phyloP scores from a whole-genome alignment of 1,140 invertebrate genomes.

The Anadara kagoshimensis region DNA sequence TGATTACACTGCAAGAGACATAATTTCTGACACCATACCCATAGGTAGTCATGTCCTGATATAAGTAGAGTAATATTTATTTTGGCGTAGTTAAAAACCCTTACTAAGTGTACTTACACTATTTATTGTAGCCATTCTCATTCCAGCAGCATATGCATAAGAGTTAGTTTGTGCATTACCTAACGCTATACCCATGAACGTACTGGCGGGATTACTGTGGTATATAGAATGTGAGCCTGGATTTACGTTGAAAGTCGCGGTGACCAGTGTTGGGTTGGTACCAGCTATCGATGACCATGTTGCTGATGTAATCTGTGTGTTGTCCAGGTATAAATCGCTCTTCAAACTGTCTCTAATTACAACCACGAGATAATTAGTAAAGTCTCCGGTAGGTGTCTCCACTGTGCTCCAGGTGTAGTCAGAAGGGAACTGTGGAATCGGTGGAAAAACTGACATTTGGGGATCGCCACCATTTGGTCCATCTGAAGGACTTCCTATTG shows the following conservation, averaged over 20 bases:
- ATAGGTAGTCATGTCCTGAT: no score
- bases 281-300: not conserved
- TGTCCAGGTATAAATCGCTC: not conserved
- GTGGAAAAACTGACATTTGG: not conserved
- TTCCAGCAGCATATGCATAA: conserved; percentile 2
- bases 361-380: not conserved
- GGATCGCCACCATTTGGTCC: not conserved
- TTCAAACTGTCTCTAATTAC: not conserved
- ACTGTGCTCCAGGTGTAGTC: conserved; percentile 1
- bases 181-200: not conserved
- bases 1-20: no score
- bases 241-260: not conserved
- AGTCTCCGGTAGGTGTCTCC: not conserved
- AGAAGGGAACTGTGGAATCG: not conserved
- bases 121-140: not conserved
- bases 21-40: no score
- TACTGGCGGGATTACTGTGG: not conserved
- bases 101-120: not conserved
- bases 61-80: no score
- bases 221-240: not conserved
- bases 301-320: not conserved
- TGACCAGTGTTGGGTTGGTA: not conserved
- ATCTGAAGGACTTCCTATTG: not conserved
- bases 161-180: not conserved
- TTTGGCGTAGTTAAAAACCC: no score